Percentiles rank a stretch among this genome's conserved stretches.
phyloP scores from a whole-genome alignment of 2,113 vertebrate species.

The Perca flavescens region DNA sequence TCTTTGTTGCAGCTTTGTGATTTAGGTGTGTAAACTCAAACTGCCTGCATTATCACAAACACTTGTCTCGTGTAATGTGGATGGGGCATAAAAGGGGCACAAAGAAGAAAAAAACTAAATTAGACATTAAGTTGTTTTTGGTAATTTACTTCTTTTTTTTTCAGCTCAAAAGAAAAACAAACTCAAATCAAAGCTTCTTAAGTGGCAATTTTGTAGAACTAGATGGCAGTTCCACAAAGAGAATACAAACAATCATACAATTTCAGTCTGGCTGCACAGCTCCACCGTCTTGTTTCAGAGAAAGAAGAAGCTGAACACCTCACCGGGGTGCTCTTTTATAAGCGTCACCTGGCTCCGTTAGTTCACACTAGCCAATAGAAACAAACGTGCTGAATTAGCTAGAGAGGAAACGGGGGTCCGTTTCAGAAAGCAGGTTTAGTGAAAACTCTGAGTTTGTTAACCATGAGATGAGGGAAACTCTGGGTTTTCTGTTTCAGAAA shows the following conservation, averaged over 20 bases:
- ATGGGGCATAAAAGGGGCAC: not conserved
- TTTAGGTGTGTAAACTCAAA: not conserved
- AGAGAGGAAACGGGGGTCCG: conserved; percentile 6
- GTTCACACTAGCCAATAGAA: conserved; percentile 14
- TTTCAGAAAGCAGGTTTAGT: too few species aligned
- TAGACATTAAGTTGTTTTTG: not conserved
- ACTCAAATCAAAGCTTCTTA: not conserved
- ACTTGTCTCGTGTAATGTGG: not conserved
- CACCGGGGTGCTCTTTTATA: conserved; percentile 32
- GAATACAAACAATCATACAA: not conserved
- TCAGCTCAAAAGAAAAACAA: not conserved
- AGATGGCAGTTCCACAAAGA: not conserved
- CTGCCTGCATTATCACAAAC: not conserved
- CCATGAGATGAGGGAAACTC: too few species aligned
- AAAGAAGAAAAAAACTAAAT: not conserved
- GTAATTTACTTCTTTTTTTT: not conserved
- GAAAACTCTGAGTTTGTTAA: too few species aligned
- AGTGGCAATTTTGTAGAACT: not conserved
- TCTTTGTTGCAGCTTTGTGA: conserved; percentile 14
- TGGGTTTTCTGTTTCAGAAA: too few species aligned
- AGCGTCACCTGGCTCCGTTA: not conserved
- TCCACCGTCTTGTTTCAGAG: not conserved
- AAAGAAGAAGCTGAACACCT: not conserved
- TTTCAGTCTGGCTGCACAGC: not conserved
- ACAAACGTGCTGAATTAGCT: conserved; percentile 28